These are phyloP conservation scores for Caranx ignobilis DNA, from an alignment of 2,113 vertebrate genomes.

Conservation along the genomic window DNA sequence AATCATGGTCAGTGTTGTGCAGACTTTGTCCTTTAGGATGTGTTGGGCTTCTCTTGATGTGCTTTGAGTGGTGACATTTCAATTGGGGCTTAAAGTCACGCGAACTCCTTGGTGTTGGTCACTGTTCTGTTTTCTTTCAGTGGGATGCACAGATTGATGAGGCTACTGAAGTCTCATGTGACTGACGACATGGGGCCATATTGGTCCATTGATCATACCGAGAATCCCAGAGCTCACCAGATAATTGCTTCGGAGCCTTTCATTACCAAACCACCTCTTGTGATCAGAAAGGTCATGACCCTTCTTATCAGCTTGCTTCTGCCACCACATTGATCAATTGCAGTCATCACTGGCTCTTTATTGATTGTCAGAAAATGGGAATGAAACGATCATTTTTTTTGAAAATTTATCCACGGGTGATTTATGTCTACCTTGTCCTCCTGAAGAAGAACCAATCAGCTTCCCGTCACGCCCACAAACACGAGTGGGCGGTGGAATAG, in stretches of 20 bases:
- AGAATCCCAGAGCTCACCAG: constrained; percentile 44
- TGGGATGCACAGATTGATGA: constrained; percentile 10
- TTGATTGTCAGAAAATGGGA: constrained; percentile 38
- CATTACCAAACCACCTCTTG: constrained; percentile 42
- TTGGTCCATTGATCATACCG: constrained; percentile 65
- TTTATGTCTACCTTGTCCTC: constrained; percentile 11
- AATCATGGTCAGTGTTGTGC: constrained; percentile 4
- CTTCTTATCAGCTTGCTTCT: constrained; percentile 37
- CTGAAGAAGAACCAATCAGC: background rate
- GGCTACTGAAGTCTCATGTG: constrained; percentile 25
- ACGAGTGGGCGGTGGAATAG: background rate
- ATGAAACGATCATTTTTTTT: too few species aligned
- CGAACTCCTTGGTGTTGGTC: constrained; percentile 19
- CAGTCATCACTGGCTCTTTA: constrained; percentile 31
- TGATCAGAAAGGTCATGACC: constrained; percentile 58
- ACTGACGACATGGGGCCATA: constrained; percentile 38
- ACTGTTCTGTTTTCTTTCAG: constrained; percentile 34
- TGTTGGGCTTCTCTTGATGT: constrained; percentile 15
- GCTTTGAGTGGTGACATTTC: constrained; percentile 63
- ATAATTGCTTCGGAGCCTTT: constrained; percentile 62
- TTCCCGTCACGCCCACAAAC: background rate
- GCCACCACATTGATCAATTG: constrained; percentile 46
- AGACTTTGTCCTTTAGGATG: constrained; percentile 32
- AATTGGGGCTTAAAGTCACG: constrained; percentile 54
- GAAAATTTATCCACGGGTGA: background rate